These are phyloP conservation scores for Argopecten irradians DNA, from an alignment of 1,140 invertebrate species.

Conservation along the genomic window DNA sequence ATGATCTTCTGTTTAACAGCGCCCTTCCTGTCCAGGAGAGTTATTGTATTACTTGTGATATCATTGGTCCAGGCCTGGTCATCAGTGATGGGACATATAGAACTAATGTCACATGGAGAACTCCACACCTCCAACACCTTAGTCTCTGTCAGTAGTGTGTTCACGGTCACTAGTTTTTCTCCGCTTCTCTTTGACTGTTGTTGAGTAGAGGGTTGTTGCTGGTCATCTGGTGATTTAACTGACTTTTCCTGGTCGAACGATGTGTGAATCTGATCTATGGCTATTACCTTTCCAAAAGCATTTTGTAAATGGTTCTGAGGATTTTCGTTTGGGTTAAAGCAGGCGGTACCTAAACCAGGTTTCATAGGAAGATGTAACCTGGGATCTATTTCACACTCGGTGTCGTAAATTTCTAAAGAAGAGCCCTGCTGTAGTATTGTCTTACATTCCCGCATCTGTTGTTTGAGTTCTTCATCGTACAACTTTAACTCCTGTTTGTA, in stretches of 20 bases:
- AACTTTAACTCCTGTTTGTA: background rate
- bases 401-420: background rate
- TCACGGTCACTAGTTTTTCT: background rate
- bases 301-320: background rate
- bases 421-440: background rate
- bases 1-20: too few species aligned
- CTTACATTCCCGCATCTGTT: background rate
- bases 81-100: too few species aligned
- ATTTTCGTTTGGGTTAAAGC: background rate
- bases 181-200: background rate
- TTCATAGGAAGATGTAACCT: background rate
- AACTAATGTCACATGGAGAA: too few species aligned
- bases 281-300: background rate
- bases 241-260: background rate
- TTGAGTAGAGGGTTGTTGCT: background rate
- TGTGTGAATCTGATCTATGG: background rate
- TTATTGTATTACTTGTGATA: too few species aligned
- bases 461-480: background rate
- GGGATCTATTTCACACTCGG: background rate
- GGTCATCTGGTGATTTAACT: background rate
- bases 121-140: too few species aligned
- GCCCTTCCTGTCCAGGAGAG: too few species aligned
- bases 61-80: too few species aligned
- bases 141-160: background rate
- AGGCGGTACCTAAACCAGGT: background rate